phyloP scores from a whole-genome alignment of 2,797 vertebrate species.

The Trachurus trachurus region DNA sequence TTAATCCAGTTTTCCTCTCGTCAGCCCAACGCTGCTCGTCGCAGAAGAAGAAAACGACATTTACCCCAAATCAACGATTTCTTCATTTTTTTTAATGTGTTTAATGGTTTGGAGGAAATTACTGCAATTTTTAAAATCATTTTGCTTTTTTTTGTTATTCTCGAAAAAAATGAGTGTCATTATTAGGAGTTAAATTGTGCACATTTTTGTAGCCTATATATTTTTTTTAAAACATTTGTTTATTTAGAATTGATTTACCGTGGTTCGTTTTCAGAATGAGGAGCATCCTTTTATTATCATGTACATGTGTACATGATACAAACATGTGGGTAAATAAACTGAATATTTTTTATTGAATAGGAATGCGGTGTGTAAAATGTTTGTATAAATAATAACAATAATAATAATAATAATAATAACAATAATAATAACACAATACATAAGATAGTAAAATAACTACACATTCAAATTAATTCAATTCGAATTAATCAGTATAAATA shows the following conservation, averaged over 20 bases:
- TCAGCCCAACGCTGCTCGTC: too few relatives aligned
- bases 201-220: not conserved
- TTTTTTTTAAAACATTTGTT: not conserved
- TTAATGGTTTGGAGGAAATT: not conserved
- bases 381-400: not conserved
- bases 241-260: not conserved
- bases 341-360: not conserved
- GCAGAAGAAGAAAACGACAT: not conserved
- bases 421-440: not conserved
- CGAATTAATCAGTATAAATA: not conserved
- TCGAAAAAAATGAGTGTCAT: not conserved
- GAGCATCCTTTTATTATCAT: not conserved
- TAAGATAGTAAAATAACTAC: too few relatives aligned
- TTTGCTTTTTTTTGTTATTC: not conserved
- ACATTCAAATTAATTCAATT: too few relatives aligned
- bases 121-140: not conserved
- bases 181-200: not conserved
- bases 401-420: not conserved
- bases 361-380: not conserved
- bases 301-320: not conserved
- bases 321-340: not conserved
- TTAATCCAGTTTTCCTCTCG: not conserved
- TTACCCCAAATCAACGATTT: not conserved
- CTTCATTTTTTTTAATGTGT: not conserved
- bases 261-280: not conserved